Conservation (phyloP, 2,797 vertebrate species). For the Enteromius anoplus region DNA sequence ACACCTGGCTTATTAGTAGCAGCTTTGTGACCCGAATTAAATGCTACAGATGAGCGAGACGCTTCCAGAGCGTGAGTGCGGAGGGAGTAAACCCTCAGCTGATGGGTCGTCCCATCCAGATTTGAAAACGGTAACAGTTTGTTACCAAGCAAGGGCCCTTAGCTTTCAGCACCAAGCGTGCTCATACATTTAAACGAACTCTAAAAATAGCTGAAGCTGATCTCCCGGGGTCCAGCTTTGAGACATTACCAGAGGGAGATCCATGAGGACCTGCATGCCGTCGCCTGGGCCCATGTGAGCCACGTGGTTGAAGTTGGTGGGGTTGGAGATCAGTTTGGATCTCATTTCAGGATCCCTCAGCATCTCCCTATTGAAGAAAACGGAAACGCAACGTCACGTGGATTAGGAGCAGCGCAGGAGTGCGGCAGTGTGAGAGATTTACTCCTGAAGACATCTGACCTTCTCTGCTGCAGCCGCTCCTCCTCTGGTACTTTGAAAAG, state of each 20-base stretch:
- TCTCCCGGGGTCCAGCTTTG: background rate
- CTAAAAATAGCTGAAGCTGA: background rate
- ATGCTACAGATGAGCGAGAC: background rate
- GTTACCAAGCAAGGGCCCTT: background rate
- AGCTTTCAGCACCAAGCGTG: background rate
- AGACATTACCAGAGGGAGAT: conserved; percentile 91
- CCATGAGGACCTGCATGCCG: conserved; percentile 98
- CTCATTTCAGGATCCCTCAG: conserved; percentile 91
- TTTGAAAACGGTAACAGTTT: background rate
- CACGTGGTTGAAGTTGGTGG: conserved; percentile 98
- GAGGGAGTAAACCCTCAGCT: background rate
- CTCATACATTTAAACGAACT: background rate
- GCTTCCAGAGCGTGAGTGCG: background rate
- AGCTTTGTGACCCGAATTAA: background rate
- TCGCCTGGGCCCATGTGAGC: conserved; percentile 99
- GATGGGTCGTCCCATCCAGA: background rate
- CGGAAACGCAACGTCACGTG: background rate
- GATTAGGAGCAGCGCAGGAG: background rate
- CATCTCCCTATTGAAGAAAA: conserved; percentile 85
- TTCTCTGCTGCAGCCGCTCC: conserved; percentile 80
- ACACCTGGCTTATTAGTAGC: background rate
- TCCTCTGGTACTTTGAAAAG: conserved; percentile 96
- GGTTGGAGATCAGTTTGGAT: conserved; percentile 96
- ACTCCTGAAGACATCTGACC: conserved; percentile 55
- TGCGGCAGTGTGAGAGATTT: background rate